Base-by-base conservation (phyloP, 64 coral and sea anemone species). In the Trachythela sp. region DNA sequence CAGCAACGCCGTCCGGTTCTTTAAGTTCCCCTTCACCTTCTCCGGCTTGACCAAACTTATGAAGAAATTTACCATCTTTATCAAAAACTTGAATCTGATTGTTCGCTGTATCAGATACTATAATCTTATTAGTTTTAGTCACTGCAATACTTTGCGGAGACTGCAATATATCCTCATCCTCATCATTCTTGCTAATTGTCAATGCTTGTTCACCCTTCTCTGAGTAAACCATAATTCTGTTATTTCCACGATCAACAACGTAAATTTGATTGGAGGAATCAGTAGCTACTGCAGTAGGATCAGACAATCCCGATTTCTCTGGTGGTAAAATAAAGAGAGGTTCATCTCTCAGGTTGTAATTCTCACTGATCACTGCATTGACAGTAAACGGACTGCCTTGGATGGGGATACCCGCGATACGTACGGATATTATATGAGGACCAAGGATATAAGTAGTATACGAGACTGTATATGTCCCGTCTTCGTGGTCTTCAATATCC, bases 141-240 rank as follows among this genome's bases (percentile, higher is more conserved):
- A 77, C 9, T 34, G 31, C 20, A 38, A 77, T 77, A 34, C 26
- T 77, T 35, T 38, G 24, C 13, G 71, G 31, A 6, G 71, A 27
- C 13, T 77, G 4, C 5, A 77, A 34, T 8, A 35, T 32, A 77
- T 77, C 36, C 71, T 77, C 71, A 27, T 77, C 71, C 30, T 77
- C 71, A 2, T 22, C 20, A 77, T 32, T 38, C 29, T 77, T 77
- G 29, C 36, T 38, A 35, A 77, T 77, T 2, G 20, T 77, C 71
- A 77, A 77, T 5, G 30, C 31, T 35, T 32, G n/a, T 38, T 35
- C 30, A 32, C 71, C 71, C 4, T 77, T 77, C 17, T 27, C 71
- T 5, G 71, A 77, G 71, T 77, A 77, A 32, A 77, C 71, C 36
- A 77, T n/a, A 10, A 77, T 18, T 77, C 71, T 34, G 71, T 77